phyloP scores from a whole-genome alignment of 2,888 invertebrate species.

The Sinelater perroti region DNA sequence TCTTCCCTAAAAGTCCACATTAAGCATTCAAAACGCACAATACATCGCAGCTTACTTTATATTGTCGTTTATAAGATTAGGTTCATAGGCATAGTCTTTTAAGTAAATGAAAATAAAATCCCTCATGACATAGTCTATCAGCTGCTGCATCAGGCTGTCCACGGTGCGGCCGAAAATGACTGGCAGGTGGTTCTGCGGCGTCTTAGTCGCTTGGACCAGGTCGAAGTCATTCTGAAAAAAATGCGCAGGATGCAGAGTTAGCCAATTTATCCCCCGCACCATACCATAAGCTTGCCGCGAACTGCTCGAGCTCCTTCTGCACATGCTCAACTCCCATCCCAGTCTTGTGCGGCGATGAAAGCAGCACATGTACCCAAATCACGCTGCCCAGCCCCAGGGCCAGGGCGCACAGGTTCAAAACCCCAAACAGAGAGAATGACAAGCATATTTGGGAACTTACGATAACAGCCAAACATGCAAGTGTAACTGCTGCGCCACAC shows the following conservation, averaged over 20 bases:
- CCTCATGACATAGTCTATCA: constrained; percentile 79
- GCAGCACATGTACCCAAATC: constrained; percentile 70
- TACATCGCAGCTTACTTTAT: constrained; percentile 59
- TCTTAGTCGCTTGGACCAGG: constrained; percentile 39
- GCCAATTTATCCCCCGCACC: constrained; percentile 27
- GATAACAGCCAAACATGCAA: constrained; percentile 42
- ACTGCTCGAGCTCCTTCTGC: constrained; percentile 68
- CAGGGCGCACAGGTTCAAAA: constrained; percentile 48
- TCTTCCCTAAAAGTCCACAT: constrained; percentile 71
- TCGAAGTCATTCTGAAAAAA: constrained; percentile 53
- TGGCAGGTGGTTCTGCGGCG: constrained; percentile 66
- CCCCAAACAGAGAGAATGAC: constrained; percentile 45
- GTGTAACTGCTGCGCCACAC: constrained; percentile 41
- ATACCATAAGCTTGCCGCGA: constrained; percentile 71
- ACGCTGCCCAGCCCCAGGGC: constrained; percentile 60
- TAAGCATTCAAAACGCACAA: not conserved
- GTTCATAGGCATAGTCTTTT: constrained; percentile 65
- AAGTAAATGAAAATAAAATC: constrained; percentile 85
- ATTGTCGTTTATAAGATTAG: constrained; percentile 60
- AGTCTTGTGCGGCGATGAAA: constrained; percentile 73
- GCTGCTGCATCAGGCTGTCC: constrained; percentile 82
- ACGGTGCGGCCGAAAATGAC: constrained; percentile 85
- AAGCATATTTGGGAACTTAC: constrained; percentile 50
- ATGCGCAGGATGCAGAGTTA: too few relatives aligned
- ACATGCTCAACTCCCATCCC: constrained; percentile 68